Base-by-base conservation (phyloP, 2,888 invertebrate genomes). In the Tenthredo livida region DNA sequence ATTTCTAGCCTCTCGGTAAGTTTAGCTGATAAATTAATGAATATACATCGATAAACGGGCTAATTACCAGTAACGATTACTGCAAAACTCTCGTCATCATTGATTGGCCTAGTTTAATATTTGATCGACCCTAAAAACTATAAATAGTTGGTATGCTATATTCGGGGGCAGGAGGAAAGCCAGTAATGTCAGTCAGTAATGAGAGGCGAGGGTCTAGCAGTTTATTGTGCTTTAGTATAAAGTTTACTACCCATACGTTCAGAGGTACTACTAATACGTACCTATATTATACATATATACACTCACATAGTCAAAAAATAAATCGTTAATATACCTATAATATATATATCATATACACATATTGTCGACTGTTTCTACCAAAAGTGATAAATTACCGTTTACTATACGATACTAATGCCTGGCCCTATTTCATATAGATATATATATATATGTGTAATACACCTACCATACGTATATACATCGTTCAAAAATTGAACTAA, bases 81-180 rank as follows among this genome's bases (percentile, higher is more conserved):
- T 25, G 43, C 21, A 21, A 21, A 47, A 75, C 47, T 43, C 43
- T 73, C 40, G 43, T 47, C 25, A 25, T 29, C 47, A 75, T 75
- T 75, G 75, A 75, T 75, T 17, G 75, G 40, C 47, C 75, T 47
- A 47, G 75, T 75, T 75, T 43, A 25, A 75, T 43, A 43, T 40
- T 40, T 73, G n/a, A 43, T 73, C 25, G 47, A 43, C 25, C 21
- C 21, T 47, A 73, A 43, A 47, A 43, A 73, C 21, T 73, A 21
- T 43, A 73, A 43, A 43, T 25, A 73, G 25, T 43, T 47, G 17
- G 9, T 21, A 73, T 2, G 15, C 29, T 17, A 12, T 17, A 33
- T 67, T 29, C 29, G n/a, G 21, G 61, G 61, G 25, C 25, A 61
- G 54, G 54, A n/a, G 37, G n/a, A 54, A 54, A 54, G 54, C 54